A percentile compares a stretch with the other conserved stretches of the same genome.
phyloP scores from a whole-genome alignment of 2,888 invertebrate species.

The Clusia tigrina region DNA sequence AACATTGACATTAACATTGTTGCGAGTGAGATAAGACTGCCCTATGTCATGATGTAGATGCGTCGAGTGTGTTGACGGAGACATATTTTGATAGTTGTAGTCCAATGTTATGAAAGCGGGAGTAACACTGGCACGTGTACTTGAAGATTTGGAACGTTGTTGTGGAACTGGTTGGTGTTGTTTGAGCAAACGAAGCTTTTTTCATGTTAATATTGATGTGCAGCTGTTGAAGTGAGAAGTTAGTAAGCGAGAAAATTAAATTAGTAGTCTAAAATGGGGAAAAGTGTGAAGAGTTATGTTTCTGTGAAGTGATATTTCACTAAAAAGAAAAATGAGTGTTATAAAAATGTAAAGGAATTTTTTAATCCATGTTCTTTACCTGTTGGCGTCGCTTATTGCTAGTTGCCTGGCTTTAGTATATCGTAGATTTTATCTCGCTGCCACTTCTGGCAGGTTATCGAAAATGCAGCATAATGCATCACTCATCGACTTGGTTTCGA shows the following conservation, averaged over 20 bases:
- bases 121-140: constrained; percentile 27
- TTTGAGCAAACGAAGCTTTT: constrained; percentile 43
- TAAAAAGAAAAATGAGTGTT: no score
- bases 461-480: no score
- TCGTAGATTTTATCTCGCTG: no score
- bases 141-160: constrained; percentile 26
- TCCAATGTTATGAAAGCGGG: constrained; percentile 61
- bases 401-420: no score
- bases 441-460: no score
- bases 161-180: constrained; percentile 25
- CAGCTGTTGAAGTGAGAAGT: background rate
- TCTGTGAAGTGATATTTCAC: no score
- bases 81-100: constrained; percentile 59
- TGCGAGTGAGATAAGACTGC: constrained; percentile 6
- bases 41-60: constrained; percentile 18
- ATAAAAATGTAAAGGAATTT: no score
- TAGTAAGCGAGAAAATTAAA: background rate
- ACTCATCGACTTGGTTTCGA: no score
- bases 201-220: constrained; percentile 56
- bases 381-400: no score
- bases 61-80: constrained; percentile 45
- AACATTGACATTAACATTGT: background rate
- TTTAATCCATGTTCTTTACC: no score
- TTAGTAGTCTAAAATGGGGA: no score
- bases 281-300: no score